Evolutionary conservation across 2,113 vertebrate species (phyloP).

Genomic region (Lanius collurio): DNA sequence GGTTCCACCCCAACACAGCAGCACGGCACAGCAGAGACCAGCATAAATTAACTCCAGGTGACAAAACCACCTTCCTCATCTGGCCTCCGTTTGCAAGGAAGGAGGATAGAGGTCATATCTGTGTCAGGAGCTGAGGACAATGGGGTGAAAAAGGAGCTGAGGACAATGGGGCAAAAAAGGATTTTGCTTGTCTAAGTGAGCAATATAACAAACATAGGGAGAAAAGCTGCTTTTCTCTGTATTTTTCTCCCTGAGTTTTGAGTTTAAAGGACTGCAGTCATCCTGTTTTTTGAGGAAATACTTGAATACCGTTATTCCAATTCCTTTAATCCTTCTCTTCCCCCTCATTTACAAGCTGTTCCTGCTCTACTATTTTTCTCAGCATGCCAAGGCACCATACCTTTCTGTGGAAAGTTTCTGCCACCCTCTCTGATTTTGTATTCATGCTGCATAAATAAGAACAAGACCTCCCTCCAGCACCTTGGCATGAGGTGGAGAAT

Average conservation of each 20-base stretch:
- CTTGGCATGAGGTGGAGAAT: slow-evolving; percentile 29
- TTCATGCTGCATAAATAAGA: slow-evolving; percentile 35
- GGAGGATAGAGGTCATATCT: not conserved
- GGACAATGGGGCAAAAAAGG: not conserved
- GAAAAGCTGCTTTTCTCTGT: not conserved
- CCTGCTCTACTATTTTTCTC: not conserved
- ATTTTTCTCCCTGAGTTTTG: not conserved
- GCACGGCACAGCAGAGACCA: not conserved
- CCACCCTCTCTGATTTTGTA: slow-evolving; percentile 13
- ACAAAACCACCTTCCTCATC: slow-evolving; percentile 29
- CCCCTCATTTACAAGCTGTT: not conserved
- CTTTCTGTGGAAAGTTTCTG: slow-evolving; percentile 40
- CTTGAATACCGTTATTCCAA: not conserved
- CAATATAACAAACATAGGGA: not conserved
- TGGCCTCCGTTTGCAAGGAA: not conserved
- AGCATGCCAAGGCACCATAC: slow-evolving; percentile 32
- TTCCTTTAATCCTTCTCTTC: slow-evolving; percentile 21
- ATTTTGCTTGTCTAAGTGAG: not conserved
- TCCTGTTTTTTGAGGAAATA: slow-evolving; percentile 21
- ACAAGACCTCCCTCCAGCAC: slow-evolving; percentile 56
- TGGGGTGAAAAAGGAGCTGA: not conserved
- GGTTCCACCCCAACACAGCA: slow-evolving; percentile 21
- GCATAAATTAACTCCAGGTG: slow-evolving; percentile 53
- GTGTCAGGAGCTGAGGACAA: not conserved
- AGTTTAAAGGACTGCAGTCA: slow-evolving; percentile 20